These are phyloP conservation scores for Acanthochromis polyacanthus DNA, from an alignment of 2,113 vertebrate species.

Conservation along the genomic window DNA sequence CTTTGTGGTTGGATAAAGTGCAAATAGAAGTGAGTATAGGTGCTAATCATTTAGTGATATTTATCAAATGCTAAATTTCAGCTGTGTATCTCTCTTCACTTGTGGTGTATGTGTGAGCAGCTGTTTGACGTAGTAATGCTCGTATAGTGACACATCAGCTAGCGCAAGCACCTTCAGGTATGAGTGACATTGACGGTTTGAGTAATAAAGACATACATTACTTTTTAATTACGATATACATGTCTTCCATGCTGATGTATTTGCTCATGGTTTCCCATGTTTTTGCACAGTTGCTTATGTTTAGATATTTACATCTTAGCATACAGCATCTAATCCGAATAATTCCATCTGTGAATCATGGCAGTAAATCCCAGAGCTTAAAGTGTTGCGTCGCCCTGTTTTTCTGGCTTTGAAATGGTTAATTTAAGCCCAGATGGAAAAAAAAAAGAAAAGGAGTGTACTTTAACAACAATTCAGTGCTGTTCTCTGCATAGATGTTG, in stretches of 20 bases:
- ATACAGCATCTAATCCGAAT: slow-evolving; percentile 30
- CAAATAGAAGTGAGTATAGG: not conserved
- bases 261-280: slow-evolving; percentile 1
- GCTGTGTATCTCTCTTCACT: not conserved
- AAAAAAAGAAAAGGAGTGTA: slow-evolving; percentile 5
- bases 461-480: slow-evolving; percentile 29
- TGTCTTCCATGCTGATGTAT: not conserved
- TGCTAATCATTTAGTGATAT: not conserved
- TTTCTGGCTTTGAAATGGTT: slow-evolving; percentile 47
- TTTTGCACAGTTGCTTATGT: not conserved
- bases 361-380: slow-evolving; percentile 21
- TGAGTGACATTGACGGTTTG: slow-evolving; percentile 17
- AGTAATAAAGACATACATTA: slow-evolving; percentile 15
- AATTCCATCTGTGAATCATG: slow-evolving; percentile 27
- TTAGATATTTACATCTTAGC: not conserved
- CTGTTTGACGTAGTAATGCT: slow-evolving; percentile 5
- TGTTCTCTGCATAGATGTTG: slow-evolving; percentile 18
- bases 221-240: slow-evolving; percentile 13
- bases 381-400: slow-evolving; percentile 1
- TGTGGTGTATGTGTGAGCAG: not conserved
- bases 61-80: slow-evolving; percentile 2
- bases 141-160: not conserved
- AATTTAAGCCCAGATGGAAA: slow-evolving; percentile 23
- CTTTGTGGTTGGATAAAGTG: not conserved
- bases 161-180: slow-evolving; percentile 5